These are phyloP conservation scores for Bubo scandiacus DNA, from an alignment of 2,113 vertebrate genomes.

Conservation along the genomic window DNA sequence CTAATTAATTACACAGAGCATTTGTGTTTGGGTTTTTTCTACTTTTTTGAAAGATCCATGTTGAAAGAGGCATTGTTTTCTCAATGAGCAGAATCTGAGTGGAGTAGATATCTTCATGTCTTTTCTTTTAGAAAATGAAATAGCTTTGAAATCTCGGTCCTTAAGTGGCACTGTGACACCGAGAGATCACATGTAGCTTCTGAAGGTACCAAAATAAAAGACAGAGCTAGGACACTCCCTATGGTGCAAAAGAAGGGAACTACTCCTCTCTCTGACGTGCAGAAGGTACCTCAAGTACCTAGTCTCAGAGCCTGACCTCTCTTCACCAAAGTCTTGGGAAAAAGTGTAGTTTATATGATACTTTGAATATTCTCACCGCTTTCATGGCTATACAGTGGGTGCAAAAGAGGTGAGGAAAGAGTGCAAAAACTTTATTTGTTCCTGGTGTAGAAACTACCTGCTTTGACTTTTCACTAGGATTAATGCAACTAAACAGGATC, in stretches of 20 bases:
- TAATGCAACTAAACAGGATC: not conserved
- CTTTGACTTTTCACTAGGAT: not conserved
- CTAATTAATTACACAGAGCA: not conserved
- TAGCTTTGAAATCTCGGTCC: not conserved
- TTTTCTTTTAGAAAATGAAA: not conserved
- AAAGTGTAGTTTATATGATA: not conserved
- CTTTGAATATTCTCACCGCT: not conserved
- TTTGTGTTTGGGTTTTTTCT: not conserved
- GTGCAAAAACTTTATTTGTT: not conserved
- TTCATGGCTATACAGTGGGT: not conserved
- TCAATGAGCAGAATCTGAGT: not conserved
- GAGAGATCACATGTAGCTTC: not conserved
- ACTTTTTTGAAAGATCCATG: not conserved
- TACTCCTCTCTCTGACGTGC: not conserved
- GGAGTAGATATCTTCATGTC: not conserved
- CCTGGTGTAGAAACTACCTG: not conserved
- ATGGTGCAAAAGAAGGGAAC: not conserved
- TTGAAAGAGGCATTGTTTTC: not conserved
- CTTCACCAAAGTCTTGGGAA: not conserved
- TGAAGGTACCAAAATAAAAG: not conserved
- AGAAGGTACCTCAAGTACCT: not conserved
- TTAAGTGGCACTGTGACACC: not conserved
- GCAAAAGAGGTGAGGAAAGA: not conserved
- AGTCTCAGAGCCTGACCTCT: not conserved
- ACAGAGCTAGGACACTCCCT: not conserved